Evolutionary conservation across 2,113 vertebrate species (phyloP), one percentile per base, ranked within the genome.

Genomic region (Gnathonemus echidnorhynchus): DNA sequence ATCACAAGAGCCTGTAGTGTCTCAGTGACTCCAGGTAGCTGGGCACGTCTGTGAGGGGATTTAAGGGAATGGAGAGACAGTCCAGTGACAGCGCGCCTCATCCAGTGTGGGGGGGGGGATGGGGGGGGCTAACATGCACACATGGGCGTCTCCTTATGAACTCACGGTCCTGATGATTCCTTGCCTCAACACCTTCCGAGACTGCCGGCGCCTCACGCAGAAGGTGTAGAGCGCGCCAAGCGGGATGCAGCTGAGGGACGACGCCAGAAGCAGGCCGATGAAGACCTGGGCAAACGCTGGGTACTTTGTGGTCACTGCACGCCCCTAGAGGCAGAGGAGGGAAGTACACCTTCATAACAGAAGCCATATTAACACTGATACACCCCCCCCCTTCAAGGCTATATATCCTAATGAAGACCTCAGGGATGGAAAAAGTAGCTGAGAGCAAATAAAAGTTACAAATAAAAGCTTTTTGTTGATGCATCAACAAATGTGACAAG

Each of bases 241-340:
- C 1, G 98, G 98, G 8, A 99, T 92, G 66, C 97, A 99, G 95
- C 95, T 92, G 89, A 94, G 93, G 2, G 98, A 97, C 0, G 97
- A 90, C 0, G 93, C 95, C 92, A 99, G 94, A 2, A 99, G 96
- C 87, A 99, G 93, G 46, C 95, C 97, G 0, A 98, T 99, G 92
- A 97, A 94, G 0, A 92, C 95, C 31, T 98, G 95, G 0, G 95
- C 96, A 0, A 96, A 95, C 3, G 93, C 0, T 0, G 98, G 98
- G 90, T 99, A 99, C 5, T 97, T 96, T 86, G 90, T 96, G 87
- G 95, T 95, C 93, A 96, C 97, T 0, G 98, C 94, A 90, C 95
- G 95, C 3, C 98, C 98, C 98, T 99, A 94, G 92, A 66, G 94
- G 46, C 90, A 46, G 13, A 80, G 8, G 27, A 27, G 66, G 52